phyloP scores from a whole-genome alignment of 2,797 vertebrate species.

The Pygocentrus nattereri region DNA sequence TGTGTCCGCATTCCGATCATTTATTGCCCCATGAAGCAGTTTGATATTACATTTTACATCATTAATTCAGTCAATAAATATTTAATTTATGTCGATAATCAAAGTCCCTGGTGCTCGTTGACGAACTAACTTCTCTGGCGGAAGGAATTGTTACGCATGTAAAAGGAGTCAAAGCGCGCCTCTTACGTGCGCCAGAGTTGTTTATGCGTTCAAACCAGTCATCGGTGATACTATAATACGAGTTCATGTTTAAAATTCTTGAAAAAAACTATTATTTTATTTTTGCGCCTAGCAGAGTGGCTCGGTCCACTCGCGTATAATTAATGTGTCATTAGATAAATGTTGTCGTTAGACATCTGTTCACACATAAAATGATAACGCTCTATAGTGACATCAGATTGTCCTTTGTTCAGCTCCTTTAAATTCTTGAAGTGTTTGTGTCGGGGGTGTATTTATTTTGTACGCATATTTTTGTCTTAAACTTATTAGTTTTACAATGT shows the following conservation, averaged over 20 bases:
- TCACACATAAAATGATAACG: no score
- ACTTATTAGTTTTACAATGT: no score
- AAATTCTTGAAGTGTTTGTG: no score
- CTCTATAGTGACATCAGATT: background rate
- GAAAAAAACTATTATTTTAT: background rate
- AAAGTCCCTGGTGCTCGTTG: accelerated
- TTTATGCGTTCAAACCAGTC: background rate
- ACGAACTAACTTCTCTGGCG: conserved; percentile 67
- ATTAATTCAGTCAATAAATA: background rate
- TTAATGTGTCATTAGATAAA: background rate
- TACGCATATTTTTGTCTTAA: no score
- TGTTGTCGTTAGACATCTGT: no score
- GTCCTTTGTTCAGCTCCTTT: background rate
- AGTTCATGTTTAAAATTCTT: no score
- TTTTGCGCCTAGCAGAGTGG: background rate
- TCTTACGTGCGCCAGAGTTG: conserved; percentile 4
- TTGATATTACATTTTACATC: background rate
- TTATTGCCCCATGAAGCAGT: background rate
- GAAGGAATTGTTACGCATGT: conserved; percentile 65
- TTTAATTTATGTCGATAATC: background rate
- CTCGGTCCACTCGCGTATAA: background rate
- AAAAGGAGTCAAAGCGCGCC: conserved; percentile 25
- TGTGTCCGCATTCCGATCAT: background rate
- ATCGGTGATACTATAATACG: no score
- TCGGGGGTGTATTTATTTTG: no score